Base-by-base conservation (phyloP, 2,888 invertebrate species). In the Lordiphosa fenestrarum region DNA sequence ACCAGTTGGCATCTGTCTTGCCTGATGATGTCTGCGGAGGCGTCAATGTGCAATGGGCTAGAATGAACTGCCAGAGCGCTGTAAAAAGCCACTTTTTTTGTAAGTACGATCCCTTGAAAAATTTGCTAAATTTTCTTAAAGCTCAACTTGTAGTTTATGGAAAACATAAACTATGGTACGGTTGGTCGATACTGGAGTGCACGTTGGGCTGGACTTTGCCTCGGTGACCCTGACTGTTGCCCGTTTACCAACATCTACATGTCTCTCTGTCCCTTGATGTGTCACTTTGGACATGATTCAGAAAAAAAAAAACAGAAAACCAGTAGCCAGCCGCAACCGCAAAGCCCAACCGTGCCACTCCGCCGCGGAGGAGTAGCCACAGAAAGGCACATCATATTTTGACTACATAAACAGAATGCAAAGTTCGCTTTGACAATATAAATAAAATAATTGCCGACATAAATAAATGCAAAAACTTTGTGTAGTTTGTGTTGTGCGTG, bases 381-480 rank as follows among this genome's bases (percentile, higher is more conserved):
- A 30, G 42, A 30, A 36, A 74, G 61, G 64, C 69, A 61, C 47
- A 82, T 76, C 76, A 78, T 85, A 84, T 84, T 87, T 86, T 81
- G 87, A 86, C 86, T 86, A 87, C 82, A 73, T 86, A 86, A 78
- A 82, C 73, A 72, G 82, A 63, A 66, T 59, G 65, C 53, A 57
- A 44, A 37, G 46, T 35, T 30, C 50, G 48, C 53, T 51, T 62
- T 77, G 73, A 73, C 82, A 87, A 83, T 87, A 85, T 85, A 86
- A 87, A 87, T 87, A 87, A 87, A 87, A 86, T 87, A 87, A 87
- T 86, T 85, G 85, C 73, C 72, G 78, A 68, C 80, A 87, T 87
- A 86, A 87, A 87, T 87, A 86, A 86, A 85, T 84, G 76, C 71
- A 58, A 65, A 73, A 73, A 75, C 40, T 71, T 59, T 41, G 39